These are phyloP conservation scores for Enteromius unitaeniatus DNA, from an alignment of 2,797 vertebrate species.

Conservation along the genomic window DNA sequence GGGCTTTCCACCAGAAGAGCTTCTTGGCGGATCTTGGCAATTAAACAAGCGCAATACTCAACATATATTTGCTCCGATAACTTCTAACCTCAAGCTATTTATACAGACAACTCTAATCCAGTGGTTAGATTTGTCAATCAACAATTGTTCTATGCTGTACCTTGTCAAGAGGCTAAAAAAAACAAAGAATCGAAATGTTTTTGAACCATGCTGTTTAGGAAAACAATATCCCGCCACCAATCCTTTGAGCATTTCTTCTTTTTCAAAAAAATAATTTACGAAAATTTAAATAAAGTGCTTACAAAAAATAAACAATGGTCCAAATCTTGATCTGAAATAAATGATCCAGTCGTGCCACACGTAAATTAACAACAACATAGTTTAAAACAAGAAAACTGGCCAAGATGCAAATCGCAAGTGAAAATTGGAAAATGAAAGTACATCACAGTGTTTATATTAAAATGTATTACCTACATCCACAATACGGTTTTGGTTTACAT, in stretches of 20 bases:
- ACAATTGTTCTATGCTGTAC: neutral
- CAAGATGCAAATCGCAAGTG: neutral
- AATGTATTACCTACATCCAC: conserved; percentile 11
- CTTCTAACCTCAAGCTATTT: neutral
- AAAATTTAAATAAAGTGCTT: conserved; percentile 67
- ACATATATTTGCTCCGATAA: conserved; percentile 5
- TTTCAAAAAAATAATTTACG: conserved; percentile 56
- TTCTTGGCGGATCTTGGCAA: conserved; percentile 21
- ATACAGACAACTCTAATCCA: neutral
- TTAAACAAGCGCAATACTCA: conserved; percentile 16
- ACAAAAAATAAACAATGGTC: conserved; percentile 39
- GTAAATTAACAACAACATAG: conserved; percentile 10
- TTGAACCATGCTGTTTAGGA: neutral
- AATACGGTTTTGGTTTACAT: conserved; percentile 18
- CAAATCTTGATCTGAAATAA: conserved; percentile 16
- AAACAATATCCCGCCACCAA: conserved; percentile 12
- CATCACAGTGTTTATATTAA: conserved; percentile 36
- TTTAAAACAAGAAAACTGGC: neutral
- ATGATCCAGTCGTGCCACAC: neutral
- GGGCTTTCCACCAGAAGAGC: neutral
- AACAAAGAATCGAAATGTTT: neutral
- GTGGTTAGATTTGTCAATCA: neutral
- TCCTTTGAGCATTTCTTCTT: conserved; percentile 38
- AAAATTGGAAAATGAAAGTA: conserved; percentile 2
- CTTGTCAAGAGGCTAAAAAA: neutral